phyloP scores from a whole-genome alignment of 2,888 invertebrate species.

The Plagiodera versicolora region DNA sequence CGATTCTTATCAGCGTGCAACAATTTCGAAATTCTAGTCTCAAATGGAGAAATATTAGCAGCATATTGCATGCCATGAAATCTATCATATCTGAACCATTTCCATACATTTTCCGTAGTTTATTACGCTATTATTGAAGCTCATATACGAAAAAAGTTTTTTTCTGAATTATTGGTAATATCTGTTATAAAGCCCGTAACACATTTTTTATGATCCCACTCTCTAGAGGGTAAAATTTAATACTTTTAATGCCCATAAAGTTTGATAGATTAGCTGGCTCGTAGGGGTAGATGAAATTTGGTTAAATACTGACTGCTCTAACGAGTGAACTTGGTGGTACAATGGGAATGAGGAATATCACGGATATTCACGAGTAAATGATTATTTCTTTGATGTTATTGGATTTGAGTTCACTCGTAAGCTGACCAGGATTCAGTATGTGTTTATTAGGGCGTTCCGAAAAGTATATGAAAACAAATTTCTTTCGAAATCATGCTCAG shows the following conservation, averaged over 20 bases:
- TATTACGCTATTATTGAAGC: slow-evolving; percentile 28
- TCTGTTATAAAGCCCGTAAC: slow-evolving; percentile 27
- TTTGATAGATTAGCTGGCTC: slow-evolving; percentile 6
- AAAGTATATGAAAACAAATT: no score
- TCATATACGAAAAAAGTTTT: slow-evolving; percentile 25
- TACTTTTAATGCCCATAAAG: slow-evolving; percentile 18
- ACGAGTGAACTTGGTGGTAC: neutral
- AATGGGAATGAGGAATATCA: no score
- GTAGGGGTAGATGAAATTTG: neutral
- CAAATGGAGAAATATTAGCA: slow-evolving; percentile 21
- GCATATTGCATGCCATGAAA: slow-evolving; percentile 28
- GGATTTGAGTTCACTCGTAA: no score
- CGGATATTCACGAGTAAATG: no score
- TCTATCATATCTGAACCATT: slow-evolving; percentile 25
- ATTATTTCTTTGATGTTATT: no score
- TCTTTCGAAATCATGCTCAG: no score
- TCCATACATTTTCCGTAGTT: slow-evolving; percentile 23
- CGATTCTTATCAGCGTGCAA: slow-evolving; percentile 4
- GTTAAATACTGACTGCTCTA: neutral
- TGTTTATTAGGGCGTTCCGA: no score
- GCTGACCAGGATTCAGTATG: no score
- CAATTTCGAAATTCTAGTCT: neutral
- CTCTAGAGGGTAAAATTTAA: slow-evolving; percentile 21
- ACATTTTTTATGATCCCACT: slow-evolving; percentile 24
- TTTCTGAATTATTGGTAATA: slow-evolving; percentile 25